phyloP scores from a whole-genome alignment of 2,797 vertebrate species.

The Protosalanx chinensis region DNA sequence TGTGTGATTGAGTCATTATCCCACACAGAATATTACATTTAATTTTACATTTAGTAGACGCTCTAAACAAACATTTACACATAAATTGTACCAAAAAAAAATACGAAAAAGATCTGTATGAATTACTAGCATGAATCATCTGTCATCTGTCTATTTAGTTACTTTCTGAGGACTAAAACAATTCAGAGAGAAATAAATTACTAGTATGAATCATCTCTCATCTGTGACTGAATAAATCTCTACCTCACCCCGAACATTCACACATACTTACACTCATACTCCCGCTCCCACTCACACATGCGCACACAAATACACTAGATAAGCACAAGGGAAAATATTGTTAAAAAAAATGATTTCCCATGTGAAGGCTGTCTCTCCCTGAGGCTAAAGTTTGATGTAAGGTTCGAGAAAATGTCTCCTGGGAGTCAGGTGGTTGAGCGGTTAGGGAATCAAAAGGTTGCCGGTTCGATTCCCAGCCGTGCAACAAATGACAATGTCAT shows the following conservation, averaged over 20 bases:
- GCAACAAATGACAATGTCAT: too few species aligned
- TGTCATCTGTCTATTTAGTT: too few species aligned
- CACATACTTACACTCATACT: background rate
- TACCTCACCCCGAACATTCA: background rate
- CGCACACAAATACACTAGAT: too few species aligned
- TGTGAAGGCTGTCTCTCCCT: too few species aligned
- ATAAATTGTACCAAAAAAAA: too few species aligned
- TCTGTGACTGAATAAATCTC: background rate
- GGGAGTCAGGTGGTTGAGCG: too few species aligned
- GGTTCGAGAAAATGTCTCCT: too few species aligned
- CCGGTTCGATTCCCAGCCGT: too few species aligned
- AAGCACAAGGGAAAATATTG: background rate
- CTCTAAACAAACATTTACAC: background rate
- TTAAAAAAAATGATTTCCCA: background rate
- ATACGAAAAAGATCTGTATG: too few species aligned
- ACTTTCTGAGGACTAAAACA: background rate
- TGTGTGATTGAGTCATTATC: conserved; percentile 1
- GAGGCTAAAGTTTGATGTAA: too few species aligned
- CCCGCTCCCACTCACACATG: background rate
- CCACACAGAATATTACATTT: background rate
- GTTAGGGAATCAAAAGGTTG: too few species aligned
- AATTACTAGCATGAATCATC: too few species aligned
- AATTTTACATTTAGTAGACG: background rate
- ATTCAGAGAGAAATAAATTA: background rate
- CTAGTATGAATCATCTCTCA: background rate